phyloP scores from a whole-genome alignment of 2,888 invertebrate genomes.

The Drosophila infuscata region DNA sequence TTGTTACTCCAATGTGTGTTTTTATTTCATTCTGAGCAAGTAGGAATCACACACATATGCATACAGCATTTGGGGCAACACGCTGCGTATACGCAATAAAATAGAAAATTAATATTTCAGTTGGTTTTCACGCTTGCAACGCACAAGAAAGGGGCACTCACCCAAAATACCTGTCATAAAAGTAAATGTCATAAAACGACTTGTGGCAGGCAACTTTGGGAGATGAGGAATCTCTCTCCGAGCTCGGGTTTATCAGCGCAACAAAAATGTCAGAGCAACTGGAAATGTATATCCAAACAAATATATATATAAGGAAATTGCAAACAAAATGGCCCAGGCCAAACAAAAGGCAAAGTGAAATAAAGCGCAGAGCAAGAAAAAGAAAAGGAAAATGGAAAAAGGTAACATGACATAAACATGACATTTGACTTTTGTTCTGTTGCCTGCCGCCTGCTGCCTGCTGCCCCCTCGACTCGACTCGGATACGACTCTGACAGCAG shows the following conservation, averaged over 20 bases:
- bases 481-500: slow-evolving; percentile 35
- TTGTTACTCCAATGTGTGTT: slow-evolving; percentile 16
- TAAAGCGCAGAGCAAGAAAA: slow-evolving; percentile 42
- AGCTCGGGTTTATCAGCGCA: slow-evolving; percentile 62
- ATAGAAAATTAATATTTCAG: slow-evolving; percentile 77
- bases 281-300: slow-evolving; percentile 73
- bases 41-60: slow-evolving; percentile 15
- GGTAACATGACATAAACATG: slow-evolving; percentile 80
- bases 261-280: slow-evolving; percentile 69
- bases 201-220: slow-evolving; percentile 38
- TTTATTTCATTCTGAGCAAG: slow-evolving; percentile 19
- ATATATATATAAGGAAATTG: slow-evolving; percentile 56
- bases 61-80: slow-evolving; percentile 68
- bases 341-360: slow-evolving; percentile 65
- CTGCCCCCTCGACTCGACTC: slow-evolving; percentile 20
- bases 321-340: slow-evolving; percentile 30
- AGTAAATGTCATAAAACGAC: slow-evolving; percentile 77
- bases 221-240: slow-evolving; percentile 27
- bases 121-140: slow-evolving; percentile 50
- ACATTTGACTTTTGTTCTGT: slow-evolving; percentile 77
- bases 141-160: slow-evolving; percentile 33
- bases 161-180: slow-evolving; percentile 73
- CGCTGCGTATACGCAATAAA: slow-evolving; percentile 68
- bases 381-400: slow-evolving; percentile 15
- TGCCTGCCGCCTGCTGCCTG: slow-evolving; percentile 30